Evolutionary conservation across 2,113 vertebrate genomes (phyloP).

Genomic region (Meleagris gallopavo): DNA sequence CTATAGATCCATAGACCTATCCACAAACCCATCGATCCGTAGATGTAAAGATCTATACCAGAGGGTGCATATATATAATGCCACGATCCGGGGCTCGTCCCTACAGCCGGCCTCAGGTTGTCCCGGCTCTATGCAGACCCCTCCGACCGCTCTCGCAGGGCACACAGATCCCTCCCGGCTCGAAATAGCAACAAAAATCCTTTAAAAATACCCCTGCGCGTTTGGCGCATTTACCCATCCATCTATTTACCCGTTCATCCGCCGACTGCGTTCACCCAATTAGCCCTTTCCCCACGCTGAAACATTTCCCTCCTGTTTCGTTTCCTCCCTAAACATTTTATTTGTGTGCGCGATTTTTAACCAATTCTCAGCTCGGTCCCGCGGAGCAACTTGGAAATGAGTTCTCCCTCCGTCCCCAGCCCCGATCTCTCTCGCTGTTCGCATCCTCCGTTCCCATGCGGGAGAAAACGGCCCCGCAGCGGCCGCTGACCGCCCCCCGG

Average conservation of each 20-base stretch:
- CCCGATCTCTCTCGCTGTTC: background rate
- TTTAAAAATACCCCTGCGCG: fast-evolving
- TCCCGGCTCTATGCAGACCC: background rate
- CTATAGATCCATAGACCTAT: too few relatives aligned
- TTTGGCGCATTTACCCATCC: background rate
- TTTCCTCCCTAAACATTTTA: fast-evolving
- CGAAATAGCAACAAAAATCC: background rate
- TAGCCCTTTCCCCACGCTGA: background rate
- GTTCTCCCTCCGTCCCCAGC: fast-evolving
- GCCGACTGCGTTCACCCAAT: background rate
- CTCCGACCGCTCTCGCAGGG: too few relatives aligned
- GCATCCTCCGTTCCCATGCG: background rate
- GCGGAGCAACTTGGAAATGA: background rate
- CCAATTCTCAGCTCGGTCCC: background rate
- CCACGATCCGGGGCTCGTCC: background rate
- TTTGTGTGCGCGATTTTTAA: background rate
- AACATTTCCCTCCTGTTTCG: background rate
- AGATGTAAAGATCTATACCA: too few relatives aligned
- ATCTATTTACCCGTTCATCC: background rate
- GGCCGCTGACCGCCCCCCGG: too few relatives aligned
- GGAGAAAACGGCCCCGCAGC: fast-evolving
- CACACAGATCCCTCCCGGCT: background rate
- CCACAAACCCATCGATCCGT: too few relatives aligned
- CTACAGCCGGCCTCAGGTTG: background rate
- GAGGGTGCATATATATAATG: too few relatives aligned